These are phyloP conservation scores for Papilio polyxenes DNA, from an alignment of 1,140 invertebrate genomes.

Conservation along the genomic window DNA sequence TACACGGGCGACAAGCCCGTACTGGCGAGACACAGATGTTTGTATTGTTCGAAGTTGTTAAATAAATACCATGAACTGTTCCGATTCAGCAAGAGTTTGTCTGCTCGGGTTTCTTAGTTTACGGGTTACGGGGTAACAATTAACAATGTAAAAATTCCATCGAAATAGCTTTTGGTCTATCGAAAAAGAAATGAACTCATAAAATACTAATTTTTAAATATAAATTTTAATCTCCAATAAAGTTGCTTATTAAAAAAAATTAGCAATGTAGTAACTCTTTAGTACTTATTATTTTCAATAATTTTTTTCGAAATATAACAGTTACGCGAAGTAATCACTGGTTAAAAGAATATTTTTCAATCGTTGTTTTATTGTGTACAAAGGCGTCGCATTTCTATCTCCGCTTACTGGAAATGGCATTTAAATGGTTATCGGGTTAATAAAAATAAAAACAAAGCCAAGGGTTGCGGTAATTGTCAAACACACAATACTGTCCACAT, in stretches of 20 bases:
- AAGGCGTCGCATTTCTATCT: slow-evolving; percentile 1
- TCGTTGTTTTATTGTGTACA: background rate
- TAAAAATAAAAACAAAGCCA: slow-evolving; percentile 27
- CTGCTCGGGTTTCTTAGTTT: background rate
- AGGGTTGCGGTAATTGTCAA: slow-evolving; percentile 45
- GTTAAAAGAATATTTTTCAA: background rate
- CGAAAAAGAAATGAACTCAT: background rate
- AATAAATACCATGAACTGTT: slow-evolving; percentile 15
- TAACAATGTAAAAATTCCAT: background rate
- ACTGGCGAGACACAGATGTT: slow-evolving; percentile 19
- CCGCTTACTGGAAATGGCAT: slow-evolving; percentile 3
- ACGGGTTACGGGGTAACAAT: background rate
- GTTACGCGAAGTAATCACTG: background rate
- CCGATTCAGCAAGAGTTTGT: slow-evolving; percentile 2
- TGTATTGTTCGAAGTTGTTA: background rate
- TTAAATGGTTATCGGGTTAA: slow-evolving; percentile 27
- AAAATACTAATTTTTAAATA: background rate
- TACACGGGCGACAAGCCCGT: slow-evolving; percentile 19
- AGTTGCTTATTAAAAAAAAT: background rate
- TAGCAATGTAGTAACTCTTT: too few species aligned
- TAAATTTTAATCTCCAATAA: background rate
- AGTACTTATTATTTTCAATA: too few species aligned
- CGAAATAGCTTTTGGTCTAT: background rate
- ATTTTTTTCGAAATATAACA: background rate
- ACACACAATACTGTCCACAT: slow-evolving; percentile 64